Base-by-base conservation (phyloP, 2,888 invertebrate genomes). In the Tenthredo distinguenda region DNA sequence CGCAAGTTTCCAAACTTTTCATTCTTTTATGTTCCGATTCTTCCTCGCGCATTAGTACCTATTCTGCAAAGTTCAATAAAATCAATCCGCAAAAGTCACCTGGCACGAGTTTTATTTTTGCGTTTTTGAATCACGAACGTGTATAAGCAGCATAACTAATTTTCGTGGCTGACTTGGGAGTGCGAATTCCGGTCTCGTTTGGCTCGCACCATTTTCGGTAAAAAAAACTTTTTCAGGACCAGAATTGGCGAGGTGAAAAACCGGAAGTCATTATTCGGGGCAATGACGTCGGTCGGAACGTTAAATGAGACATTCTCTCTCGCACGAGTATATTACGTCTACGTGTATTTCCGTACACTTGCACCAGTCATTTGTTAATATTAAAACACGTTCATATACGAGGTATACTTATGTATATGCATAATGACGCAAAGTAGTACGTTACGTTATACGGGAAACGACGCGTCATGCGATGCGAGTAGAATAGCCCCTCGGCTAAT, bases 191-290 rank as follows among this genome's bases (percentile, higher is more conserved):
- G 62, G 21, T 62, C 26, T 62, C 21, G 4, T 62, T 62, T 26
- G 26, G 62, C 62, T 7, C 2, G 26, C 62, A n/a, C 15, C 15
- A 31, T 71, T 71, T 18, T 37, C 9, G 34, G n/a, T 71, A 12
- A 71, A 37, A 71, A 71, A 71, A 6, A 18, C 7, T 37, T n/a
- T 34, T 71, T 15, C 34, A n/a, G 9, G 10, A n/a, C 5, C 47
- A 43, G 18, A 43, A 43, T 76, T 26, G 43, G 76, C 76, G 47
- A 76, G 18, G 34, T 79, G 47, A 58, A 55, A 79, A 26, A 79
- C 31, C 79, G 79, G 79, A 79, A 79, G 58, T 79, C 37, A 58
- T 79, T 79, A 58, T 58, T 79, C 79, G n/a, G 55, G 31, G 37
- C n/a, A 58, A 79, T 79, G 31, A 79, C 79, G 79, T 79, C 15